Evolutionary conservation across 2,797 vertebrate species (phyloP).

Genomic region (Pagetopsis macropterus): DNA sequence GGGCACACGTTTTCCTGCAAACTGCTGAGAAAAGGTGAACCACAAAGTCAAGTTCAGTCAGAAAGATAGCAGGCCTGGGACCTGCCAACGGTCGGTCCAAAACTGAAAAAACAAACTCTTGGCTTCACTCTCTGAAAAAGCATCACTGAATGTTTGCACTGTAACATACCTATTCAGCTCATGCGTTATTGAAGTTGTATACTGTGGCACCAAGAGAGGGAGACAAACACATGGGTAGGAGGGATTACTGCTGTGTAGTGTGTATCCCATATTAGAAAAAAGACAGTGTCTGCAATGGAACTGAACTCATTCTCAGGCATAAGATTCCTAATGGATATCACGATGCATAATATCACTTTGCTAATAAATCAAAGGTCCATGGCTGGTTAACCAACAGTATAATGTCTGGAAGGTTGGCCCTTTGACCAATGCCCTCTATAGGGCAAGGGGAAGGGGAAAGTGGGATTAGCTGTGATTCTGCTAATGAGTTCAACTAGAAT

Average conservation of each 20-base stretch:
- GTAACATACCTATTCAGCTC: conserved; percentile 21
- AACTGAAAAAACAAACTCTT: conserved; percentile 27
- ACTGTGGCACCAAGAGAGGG: conserved; percentile 45
- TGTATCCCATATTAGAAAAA: conserved; percentile 9
- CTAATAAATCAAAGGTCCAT: conserved; percentile 8
- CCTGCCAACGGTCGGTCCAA: conserved; percentile 44
- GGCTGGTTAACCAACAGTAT: conserved; percentile 20
- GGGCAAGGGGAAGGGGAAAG: not conserved
- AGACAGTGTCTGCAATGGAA: not conserved
- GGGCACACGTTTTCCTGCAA: conserved; percentile 67
- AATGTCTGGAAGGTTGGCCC: conserved; percentile 29
- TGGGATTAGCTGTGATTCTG: not conserved
- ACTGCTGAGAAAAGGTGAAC: conserved; percentile 78
- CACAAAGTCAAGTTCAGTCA: conserved; percentile 71
- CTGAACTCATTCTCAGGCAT: not conserved
- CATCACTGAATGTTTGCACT: conserved; percentile 2
- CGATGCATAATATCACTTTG: not conserved
- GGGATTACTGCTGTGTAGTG: conserved; percentile 1
- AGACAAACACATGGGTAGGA: conserved; percentile 48
- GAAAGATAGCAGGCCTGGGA: conserved; percentile 41
- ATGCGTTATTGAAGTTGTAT: conserved; percentile 8
- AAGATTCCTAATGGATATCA: conserved; percentile 5
- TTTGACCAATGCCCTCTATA: conserved; percentile 31
- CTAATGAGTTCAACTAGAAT: not conserved
- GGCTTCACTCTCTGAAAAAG: conserved; percentile 22